phyloP scores from a whole-genome alignment of 1,140 invertebrate genomes.

The Drosophila repleta region DNA sequence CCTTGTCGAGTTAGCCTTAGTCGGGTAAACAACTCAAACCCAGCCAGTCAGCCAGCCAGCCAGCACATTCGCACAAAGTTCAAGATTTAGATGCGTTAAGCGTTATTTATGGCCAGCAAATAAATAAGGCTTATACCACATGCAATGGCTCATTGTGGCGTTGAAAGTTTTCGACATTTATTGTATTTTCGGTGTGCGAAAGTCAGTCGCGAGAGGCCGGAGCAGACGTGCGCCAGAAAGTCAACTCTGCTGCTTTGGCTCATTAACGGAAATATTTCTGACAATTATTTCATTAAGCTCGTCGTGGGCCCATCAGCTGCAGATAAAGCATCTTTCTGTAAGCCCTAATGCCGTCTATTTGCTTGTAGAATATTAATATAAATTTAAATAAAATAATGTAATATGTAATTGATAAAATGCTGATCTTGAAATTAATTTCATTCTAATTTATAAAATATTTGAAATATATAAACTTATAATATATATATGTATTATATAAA shows the following conservation, averaged over 20 bases:
- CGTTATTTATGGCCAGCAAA: slow-evolving; percentile 81
- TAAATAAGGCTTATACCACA: slow-evolving; percentile 82
- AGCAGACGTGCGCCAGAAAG: not conserved
- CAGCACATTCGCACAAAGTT: slow-evolving; percentile 77
- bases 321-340: too few relatives aligned
- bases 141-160: slow-evolving; percentile 80
- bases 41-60: slow-evolving; percentile 21
- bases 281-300: slow-evolving; percentile 15
- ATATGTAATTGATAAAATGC: too few relatives aligned
- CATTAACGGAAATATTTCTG: slow-evolving; percentile 14
- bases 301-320: not conserved
- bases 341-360: too few relatives aligned
- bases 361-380: too few relatives aligned
- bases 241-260: slow-evolving; percentile 15
- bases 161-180: slow-evolving; percentile 81
- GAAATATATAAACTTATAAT: too few relatives aligned
- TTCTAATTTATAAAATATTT: too few relatives aligned
- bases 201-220: slow-evolving; percentile 3
- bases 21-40: slow-evolving; percentile 69
- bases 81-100: slow-evolving; percentile 82
- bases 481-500: too few relatives aligned
- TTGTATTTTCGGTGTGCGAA: slow-evolving; percentile 60
- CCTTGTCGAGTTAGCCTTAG: slow-evolving; percentile 75
- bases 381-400: too few relatives aligned
- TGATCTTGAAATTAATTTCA: too few relatives aligned